Evolutionary conservation across 92 coral and sea anemone species (phyloP).

Genomic region (Parazoanthus swiftii): DNA sequence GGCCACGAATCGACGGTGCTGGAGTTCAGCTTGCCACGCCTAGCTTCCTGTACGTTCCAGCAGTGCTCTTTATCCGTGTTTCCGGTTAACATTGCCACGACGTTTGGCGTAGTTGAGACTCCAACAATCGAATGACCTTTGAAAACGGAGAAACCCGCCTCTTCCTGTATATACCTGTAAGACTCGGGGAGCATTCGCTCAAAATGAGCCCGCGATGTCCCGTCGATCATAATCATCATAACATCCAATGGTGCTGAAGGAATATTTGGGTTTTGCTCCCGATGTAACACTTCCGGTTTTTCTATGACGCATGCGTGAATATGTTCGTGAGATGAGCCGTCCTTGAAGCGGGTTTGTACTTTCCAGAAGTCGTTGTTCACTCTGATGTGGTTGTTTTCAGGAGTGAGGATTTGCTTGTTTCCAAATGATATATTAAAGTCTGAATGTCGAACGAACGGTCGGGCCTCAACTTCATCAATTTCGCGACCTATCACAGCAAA

Average conservation of each 20-base stretch:
- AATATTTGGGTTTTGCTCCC: constrained; percentile 31
- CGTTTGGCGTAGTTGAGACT: constrained; percentile 65
- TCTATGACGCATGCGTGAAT: constrained; percentile 69
- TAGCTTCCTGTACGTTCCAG: constrained; percentile 49
- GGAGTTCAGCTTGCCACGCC: constrained; percentile 52
- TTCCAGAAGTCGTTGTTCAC: constrained; percentile 54
- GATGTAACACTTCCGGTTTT: constrained; percentile 61
- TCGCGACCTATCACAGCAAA: not conserved
- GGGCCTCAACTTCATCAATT: constrained; percentile 9
- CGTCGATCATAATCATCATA: constrained; percentile 61
- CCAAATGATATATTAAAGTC: constrained; percentile 20
- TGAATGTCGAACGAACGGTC: constrained; percentile 7
- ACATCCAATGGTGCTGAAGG: constrained; percentile 57
- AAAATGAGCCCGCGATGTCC: constrained; percentile 81
- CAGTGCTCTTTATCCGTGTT: constrained; percentile 42
- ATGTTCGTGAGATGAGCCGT: constrained; percentile 44
- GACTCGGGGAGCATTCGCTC: constrained; percentile 70
- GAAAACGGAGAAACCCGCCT: constrained; percentile 53
- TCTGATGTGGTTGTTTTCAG: not conserved
- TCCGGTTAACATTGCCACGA: constrained; percentile 72
- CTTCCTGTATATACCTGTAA: constrained; percentile 50
- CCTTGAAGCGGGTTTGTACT: constrained; percentile 32
- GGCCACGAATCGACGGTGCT: constrained; percentile 68
- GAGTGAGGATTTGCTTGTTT: constrained; percentile 8
- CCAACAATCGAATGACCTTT: constrained; percentile 69